Evolutionary conservation across 92 coral and sea anemone genomes (phyloP), one percentile per base, ranked within the genome.

Genomic region (Paramuricea clavata): DNA sequence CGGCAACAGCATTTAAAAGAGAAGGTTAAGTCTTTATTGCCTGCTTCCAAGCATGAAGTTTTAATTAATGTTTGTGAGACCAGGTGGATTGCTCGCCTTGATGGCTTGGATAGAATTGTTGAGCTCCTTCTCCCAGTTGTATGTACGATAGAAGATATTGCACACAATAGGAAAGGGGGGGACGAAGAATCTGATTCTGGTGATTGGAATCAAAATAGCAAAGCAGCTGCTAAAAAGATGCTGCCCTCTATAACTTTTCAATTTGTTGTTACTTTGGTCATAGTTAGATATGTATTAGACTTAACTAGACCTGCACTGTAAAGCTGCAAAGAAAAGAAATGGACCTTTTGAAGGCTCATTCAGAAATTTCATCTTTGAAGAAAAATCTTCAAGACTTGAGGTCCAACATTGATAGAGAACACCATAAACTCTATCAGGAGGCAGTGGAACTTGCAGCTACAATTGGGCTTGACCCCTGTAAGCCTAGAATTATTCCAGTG

Each of bases 111-210:
- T 85, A 83, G 82, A 76, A 76, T 88, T 21, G 89, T 87, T 52
- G 93, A 91, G 83, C 81, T 91, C 67, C 81, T 91, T 49, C 81
- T 62, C 60, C 93, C 93, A 64, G 92, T 88, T 15, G 89, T 86
- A 59, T 77, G 85, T 75, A 73, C 93, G 35, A 71, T 91, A 36
- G 89, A 91, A 76, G 93, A 91, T 78, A 91, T 91, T 82, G 82
- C 85, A 52, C 39, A 81, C 68, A 91, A 91, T 85, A 70, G 75
- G 67, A 71, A 87, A 68, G 59, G 59, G 59, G 59, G 59, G 59
- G 72, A 65, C 16, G 72, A 32, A 26, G 56, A 69, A 60, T 59
- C 70, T 70, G 56, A 65, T 59, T n/a, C 64, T 81, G 82, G 91
- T 49, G 67, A 30, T 26, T 82, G 85, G 88, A 85, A 68, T 68